Conservation (phyloP, 2,888 invertebrate genomes). For the Pollenia labialis region DNA sequence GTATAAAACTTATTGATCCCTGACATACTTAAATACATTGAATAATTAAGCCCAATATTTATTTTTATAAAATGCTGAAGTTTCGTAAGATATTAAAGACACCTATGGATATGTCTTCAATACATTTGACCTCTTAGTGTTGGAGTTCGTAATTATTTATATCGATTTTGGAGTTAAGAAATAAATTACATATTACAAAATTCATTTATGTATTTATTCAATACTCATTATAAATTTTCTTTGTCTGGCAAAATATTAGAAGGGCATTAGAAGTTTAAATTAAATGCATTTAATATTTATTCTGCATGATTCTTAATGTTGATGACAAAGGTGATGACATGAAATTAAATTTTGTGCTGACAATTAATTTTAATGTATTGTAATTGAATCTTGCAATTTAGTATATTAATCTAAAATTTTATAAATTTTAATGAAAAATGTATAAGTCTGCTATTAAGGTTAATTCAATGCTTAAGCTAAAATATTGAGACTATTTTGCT, state of each 20-base stretch:
- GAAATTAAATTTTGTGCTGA: neutral
- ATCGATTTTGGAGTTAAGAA: conserved; percentile 24
- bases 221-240: conserved; percentile 22
- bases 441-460: no score
- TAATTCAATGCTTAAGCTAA: no score
- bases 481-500: no score
- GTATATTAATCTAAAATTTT: neutral
- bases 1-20: neutral
- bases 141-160: conserved; percentile 33
- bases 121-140: conserved; percentile 19
- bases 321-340: conserved; percentile 16
- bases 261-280: conserved; percentile 45
- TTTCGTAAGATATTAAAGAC: neutral
- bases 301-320: neutral
- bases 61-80: conserved; percentile 1
- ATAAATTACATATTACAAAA: conserved; percentile 34
- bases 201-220: neutral
- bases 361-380: neutral
- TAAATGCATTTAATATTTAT: conserved; percentile 35
- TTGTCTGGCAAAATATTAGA: neutral
- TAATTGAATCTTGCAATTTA: neutral
- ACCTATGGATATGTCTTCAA: neutral
- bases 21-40: conserved; percentile 8
- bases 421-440: neutral
- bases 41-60: neutral